phyloP scores from a whole-genome alignment of 2,797 vertebrate species.

The Adelosebastes latens region DNA sequence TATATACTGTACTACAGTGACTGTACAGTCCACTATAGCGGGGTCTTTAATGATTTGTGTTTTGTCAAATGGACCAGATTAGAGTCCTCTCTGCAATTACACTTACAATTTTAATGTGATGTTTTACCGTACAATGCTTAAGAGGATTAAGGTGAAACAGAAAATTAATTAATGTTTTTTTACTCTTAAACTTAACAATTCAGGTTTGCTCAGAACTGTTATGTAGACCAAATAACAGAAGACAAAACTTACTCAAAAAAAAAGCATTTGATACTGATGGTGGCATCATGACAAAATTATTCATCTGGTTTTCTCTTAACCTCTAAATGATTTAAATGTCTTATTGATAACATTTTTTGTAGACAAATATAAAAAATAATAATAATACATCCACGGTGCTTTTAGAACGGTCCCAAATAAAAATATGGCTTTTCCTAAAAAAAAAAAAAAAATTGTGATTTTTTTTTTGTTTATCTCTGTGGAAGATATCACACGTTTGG shows the following conservation, averaged over 20 bases:
- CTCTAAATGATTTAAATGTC: not conserved
- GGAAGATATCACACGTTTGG: too few species aligned
- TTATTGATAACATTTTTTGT: too few species aligned
- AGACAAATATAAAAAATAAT: not conserved
- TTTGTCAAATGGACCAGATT: not conserved
- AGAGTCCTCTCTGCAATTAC: not conserved
- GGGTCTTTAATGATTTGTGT: conserved; percentile 1
- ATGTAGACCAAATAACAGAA: not conserved
- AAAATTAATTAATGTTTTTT: not conserved
- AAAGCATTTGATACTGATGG: not conserved
- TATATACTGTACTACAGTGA: not conserved
- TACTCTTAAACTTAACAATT: not conserved
- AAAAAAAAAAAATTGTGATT: fast-evolving
- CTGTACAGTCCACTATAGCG: not conserved
- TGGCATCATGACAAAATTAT: not conserved
- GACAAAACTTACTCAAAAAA: not conserved
- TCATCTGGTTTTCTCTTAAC: not conserved
- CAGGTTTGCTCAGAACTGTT: not conserved
- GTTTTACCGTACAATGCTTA: not conserved
- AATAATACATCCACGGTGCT: too few species aligned
- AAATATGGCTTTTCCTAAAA: too few species aligned
- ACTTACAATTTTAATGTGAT: not conserved
- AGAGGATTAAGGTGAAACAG: not conserved
- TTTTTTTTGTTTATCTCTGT: too few species aligned
- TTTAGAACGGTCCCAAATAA: too few species aligned